phyloP scores from a whole-genome alignment of 2,797 vertebrate species.

The Holocentrus rufus region DNA sequence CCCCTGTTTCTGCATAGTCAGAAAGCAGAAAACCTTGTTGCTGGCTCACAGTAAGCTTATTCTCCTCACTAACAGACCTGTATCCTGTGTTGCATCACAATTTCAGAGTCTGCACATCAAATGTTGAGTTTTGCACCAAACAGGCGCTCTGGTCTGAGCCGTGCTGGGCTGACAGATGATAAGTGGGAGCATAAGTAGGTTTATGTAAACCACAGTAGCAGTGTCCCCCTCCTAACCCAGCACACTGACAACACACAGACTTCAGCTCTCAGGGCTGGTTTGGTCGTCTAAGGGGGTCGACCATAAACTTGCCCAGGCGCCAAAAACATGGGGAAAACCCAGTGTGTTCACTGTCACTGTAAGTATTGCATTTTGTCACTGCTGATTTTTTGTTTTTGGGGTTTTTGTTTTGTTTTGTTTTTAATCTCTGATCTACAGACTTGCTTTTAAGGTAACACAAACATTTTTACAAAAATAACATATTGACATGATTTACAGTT shows the following conservation, averaged over 20 bases:
- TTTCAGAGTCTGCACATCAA: constrained; percentile 7
- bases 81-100: background rate
- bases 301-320: too few relatives aligned
- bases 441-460: too few relatives aligned
- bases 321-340: background rate
- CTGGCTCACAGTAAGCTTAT: constrained; percentile 2
- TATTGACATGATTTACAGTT: background rate
- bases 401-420: too few relatives aligned
- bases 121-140: background rate
- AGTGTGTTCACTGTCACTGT: too few relatives aligned
- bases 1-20: background rate
- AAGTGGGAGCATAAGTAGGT: constrained; percentile 13
- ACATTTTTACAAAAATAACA: background rate
- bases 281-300: background rate
- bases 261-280: background rate
- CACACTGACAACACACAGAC: constrained; percentile 13
- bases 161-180: constrained; percentile 11
- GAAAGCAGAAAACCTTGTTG: background rate
- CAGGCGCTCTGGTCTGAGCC: background rate
- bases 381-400: constrained; percentile 3
- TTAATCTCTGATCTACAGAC: too few relatives aligned
- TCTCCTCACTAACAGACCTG: background rate
- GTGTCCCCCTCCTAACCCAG: background rate
- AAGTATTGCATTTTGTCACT: constrained; percentile 12
- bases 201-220: constrained; percentile 12